phyloP scores from a whole-genome alignment of 2,797 vertebrate species.

The Sparidentex hasta region DNA sequence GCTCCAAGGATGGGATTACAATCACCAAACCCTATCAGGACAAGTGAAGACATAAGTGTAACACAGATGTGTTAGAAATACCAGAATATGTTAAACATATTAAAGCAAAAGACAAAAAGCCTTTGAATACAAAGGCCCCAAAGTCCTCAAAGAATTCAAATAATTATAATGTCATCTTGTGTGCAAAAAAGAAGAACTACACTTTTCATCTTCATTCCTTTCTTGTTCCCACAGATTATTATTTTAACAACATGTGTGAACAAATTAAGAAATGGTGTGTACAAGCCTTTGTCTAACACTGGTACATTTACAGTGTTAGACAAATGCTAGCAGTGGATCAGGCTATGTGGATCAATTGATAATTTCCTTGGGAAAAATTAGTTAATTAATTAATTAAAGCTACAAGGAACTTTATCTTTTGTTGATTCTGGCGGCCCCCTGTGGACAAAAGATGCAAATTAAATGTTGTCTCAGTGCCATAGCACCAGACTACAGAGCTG shows the following conservation, averaged over 20 bases:
- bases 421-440: too few relatives aligned
- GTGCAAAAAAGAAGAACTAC: neutral
- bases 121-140: neutral
- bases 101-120: slow-evolving; percentile 14
- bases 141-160: neutral
- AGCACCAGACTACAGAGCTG: too few relatives aligned
- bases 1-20: neutral
- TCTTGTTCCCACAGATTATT: neutral
- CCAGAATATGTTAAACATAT: slow-evolving; percentile 12
- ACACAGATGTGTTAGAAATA: slow-evolving; percentile 1
- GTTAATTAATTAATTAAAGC: too few relatives aligned
- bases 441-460: too few relatives aligned
- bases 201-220: neutral
- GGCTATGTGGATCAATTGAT: too few relatives aligned
- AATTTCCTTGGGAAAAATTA: too few relatives aligned
- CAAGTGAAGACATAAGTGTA: neutral
- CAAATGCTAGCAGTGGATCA: too few relatives aligned
- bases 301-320: neutral
- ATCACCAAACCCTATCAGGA: neutral
- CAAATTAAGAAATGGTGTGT: neutral
- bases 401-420: too few relatives aligned
- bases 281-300: neutral
- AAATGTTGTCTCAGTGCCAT: too few relatives aligned
- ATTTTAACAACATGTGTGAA: neutral
- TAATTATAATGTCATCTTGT: neutral